Base-by-base conservation (phyloP, 2,888 invertebrate genomes). In the Hypomecis atomaria region DNA sequence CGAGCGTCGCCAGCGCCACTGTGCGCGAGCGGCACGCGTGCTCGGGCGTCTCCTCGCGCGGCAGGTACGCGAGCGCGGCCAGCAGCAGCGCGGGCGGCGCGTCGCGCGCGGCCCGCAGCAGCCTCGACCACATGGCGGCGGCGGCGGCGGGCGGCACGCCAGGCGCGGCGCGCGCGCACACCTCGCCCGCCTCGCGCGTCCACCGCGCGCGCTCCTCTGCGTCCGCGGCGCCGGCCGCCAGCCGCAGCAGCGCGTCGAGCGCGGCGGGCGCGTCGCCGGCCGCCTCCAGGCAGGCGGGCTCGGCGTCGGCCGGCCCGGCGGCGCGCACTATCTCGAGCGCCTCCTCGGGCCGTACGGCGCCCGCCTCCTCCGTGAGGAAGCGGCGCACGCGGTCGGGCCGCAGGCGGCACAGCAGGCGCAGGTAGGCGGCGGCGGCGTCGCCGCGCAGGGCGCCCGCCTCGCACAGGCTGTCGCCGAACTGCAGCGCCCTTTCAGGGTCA, bases 251-350 rank as follows among this genome's bases (percentile, higher is more conserved):
- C 11, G 80, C 81, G 44, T 88, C 86, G 23, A 92, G 82, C 33
- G 92, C 93, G 10, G 78, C 89, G 56, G 75, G 71, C 47, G 85
- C 78, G 71, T 92, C 93, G 33, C 93, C 92, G 48, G 79, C 78
- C 40, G 89, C 87, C 73, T 92, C 93, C 42, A 92, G 80, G 63
- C 92, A 91, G 33, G 70, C 58, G 33, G 92, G 86, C 73, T 88
- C 91, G 5, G 91, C 91, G 33, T 85, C 84, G 11, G 64, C 65
- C 6, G 84, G 82, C 1, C 84, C 85, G 44, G 78, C 72, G 60
- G 83, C 84, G 37, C 81, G 82, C 45, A 92, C 83, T 11, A 85
- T 76, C 5, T 72, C 71, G 13, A 92, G 76, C 40, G 92, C 91
- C 13, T 88, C 86, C 71, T 92, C 92, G 9, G 92, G 93, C 0